Conservation (phyloP, 2,113 vertebrate species). For the Circaetus cinerascens region DNA sequence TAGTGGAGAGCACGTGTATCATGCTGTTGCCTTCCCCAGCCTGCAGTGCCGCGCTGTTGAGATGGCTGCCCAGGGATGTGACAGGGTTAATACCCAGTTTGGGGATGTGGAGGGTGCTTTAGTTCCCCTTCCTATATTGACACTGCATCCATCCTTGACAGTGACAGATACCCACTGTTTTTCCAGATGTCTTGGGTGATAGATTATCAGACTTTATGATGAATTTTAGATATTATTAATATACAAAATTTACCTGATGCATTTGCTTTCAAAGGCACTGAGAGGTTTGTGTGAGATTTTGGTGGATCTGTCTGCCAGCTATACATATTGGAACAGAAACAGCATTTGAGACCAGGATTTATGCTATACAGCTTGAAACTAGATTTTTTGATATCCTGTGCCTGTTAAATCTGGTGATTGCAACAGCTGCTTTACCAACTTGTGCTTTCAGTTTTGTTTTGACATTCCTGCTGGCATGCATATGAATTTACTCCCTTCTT, state of each 20-base stretch:
- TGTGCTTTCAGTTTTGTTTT: conserved; percentile 34
- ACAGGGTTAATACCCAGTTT: not conserved
- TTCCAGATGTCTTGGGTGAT: not conserved
- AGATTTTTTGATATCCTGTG: not conserved
- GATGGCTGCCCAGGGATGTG: not conserved
- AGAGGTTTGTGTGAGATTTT: not conserved
- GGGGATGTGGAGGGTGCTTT: not conserved
- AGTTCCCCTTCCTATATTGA: not conserved
- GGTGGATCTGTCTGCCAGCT: conserved; percentile 5
- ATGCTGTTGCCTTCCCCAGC: not conserved
- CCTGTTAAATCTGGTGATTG: conserved; percentile 10
- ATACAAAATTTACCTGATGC: not conserved
- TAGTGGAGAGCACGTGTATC: rapidly evolving
- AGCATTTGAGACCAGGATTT: conserved; percentile 1
- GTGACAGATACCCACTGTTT: not conserved
- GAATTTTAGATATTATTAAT: not conserved
- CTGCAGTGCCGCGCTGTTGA: not conserved
- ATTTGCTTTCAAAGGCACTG: not conserved
- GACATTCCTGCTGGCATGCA: not conserved
- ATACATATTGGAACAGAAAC: not conserved
- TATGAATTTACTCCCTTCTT: conserved; percentile 4
- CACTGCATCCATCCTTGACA: not conserved
- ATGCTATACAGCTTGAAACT: not conserved
- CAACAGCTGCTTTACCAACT: conserved; percentile 26
- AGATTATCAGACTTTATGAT: not conserved